Base-by-base conservation (phyloP, 2,797 vertebrate species). In the Cynopterus sphinx region DNA sequence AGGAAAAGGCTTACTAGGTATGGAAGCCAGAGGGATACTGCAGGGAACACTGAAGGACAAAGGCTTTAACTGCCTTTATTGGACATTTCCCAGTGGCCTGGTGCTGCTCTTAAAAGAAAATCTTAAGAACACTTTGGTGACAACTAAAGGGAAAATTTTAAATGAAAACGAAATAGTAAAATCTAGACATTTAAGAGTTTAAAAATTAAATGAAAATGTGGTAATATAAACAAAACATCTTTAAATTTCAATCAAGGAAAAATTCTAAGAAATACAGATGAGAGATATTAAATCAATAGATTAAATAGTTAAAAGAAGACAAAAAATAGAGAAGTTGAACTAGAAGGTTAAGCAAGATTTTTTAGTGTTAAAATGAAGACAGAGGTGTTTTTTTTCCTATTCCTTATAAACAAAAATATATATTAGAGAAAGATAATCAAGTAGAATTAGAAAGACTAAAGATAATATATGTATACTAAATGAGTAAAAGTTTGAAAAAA, bases 181-280 rank as follows among this genome's bases (percentile, higher is more conserved):
- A 43, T 17, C 17, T 26, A 71, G 57, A 90, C n/a, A 24, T 33
- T 41, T 31, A 82, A 63, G n/a, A 63, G 5, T 79, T 91, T 89
- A 57, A 94, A 85, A 79, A 46, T 63, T 71, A 79, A 68, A 65
- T 41, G 5, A 67, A 36, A 70, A 9, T 73, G 4, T 79, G 2
- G 2, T 31, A 53, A 41, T 53, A 59, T 8, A 83, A 97, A 86
- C 41, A 77, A 92, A 75, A 67, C 24, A 51, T 74, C 11, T n/a
- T 92, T 87, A 83, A 71, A 75, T 65, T 87, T 65, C 49, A 43
- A 5, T 94, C 39, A 68, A 82, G 41, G 75, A 78, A 71, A 87
- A 73, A 16, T 7, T 41, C 75, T 51, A 90, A 49, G n/a, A 90
- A 79, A 63, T 43, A 65, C 81, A 65, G 12, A 41, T 88, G 51